These are phyloP conservation scores for Lamellibrachia columna DNA, from an alignment of 2,888 invertebrate species.

Conservation along the genomic window DNA sequence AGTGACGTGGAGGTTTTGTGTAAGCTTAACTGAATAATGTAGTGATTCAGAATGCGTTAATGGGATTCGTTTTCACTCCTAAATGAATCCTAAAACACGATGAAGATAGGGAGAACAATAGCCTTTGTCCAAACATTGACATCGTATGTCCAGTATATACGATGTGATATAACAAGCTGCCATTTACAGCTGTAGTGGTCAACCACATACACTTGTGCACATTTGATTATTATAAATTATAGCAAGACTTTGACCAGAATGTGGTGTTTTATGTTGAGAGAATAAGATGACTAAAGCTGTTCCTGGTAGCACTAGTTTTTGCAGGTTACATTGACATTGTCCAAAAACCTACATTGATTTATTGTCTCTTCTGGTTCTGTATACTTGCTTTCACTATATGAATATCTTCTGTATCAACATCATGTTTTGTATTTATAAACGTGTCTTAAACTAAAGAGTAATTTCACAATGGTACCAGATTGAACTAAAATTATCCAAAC, in stretches of 20 bases:
- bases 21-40: background rate
- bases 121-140: constrained; percentile 1
- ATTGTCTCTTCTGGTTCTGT: background rate
- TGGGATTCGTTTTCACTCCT: background rate
- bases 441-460: background rate
- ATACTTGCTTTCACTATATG: background rate
- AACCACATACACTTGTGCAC: background rate
- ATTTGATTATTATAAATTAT: background rate
- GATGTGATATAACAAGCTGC: background rate
- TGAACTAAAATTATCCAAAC: background rate
- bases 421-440: background rate
- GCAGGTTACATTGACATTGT: background rate
- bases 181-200: background rate
- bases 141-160: background rate
- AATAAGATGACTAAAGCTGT: background rate
- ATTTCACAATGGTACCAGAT: background rate
- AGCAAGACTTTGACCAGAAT: background rate
- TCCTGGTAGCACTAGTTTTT: background rate
- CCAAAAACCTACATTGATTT: background rate
- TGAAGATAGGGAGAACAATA: constrained; percentile 1
- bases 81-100: background rate
- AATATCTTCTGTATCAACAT: background rate
- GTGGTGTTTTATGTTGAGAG: background rate
- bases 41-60: background rate
- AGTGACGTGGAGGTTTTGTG: background rate